Conservation (phyloP, 2,888 invertebrate species). For the Drosophila nr. medialis region DNA sequence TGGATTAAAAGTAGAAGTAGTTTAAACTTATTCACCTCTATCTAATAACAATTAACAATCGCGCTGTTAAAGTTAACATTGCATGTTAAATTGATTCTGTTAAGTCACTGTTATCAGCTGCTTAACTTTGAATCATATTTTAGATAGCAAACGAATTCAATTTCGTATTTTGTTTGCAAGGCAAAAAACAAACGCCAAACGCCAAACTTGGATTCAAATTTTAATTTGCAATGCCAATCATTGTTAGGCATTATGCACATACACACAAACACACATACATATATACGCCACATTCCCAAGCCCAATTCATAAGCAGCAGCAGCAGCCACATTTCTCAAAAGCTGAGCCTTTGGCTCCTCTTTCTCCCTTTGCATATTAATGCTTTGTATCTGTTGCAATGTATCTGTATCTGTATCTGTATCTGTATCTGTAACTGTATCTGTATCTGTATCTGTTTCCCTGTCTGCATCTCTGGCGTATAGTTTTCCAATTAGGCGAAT, state of each 20-base stretch:
- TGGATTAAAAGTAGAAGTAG: not conserved
- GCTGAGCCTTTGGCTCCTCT: not conserved
- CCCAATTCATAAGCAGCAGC: not conserved
- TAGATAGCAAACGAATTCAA: conserved; percentile 26
- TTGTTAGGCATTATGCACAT: conserved; percentile 8
- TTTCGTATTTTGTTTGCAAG: conserved; percentile 7
- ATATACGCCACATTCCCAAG: conserved; percentile 9
- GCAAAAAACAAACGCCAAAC: not conserved
- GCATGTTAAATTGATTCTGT: too few relatives aligned
- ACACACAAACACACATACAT: not conserved
- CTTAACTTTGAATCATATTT: not conserved
- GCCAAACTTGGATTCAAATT: conserved; percentile 17
- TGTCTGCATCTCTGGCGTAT: conserved; percentile 49
- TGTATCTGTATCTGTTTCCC: conserved; percentile 13
- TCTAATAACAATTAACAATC: not conserved
- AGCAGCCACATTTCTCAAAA: not conserved
- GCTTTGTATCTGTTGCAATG: conserved; percentile 21
- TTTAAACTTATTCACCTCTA: not conserved
- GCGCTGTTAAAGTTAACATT: not conserved
- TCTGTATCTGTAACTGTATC: conserved; percentile 17
- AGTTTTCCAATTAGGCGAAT: conserved; percentile 73
- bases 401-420: conserved; percentile 13
- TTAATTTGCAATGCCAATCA: conserved; percentile 49
- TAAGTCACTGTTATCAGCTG: not conserved
- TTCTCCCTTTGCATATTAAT: conserved; percentile 41